Conservation (phyloP, 2,888 invertebrate species). For the Lydus trimaculatus region DNA sequence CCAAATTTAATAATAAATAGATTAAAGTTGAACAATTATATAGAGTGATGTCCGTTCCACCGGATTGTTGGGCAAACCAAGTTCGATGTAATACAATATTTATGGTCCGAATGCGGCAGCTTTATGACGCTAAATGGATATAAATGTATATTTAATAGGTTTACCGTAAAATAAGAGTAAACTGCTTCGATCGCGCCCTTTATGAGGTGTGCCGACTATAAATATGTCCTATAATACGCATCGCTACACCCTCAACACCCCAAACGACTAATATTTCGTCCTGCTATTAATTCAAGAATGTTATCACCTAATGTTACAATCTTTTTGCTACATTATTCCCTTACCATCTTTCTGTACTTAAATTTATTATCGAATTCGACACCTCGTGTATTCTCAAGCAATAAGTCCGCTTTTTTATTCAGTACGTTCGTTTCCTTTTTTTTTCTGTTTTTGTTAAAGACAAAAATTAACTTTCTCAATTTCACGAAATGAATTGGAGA, state of each 20-base stretch:
- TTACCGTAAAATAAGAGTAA: constrained; percentile 51
- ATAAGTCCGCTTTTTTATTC: constrained; percentile 22
- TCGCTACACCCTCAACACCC: constrained; percentile 14
- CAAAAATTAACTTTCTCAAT: constrained; percentile 6
- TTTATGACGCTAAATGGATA: constrained; percentile 53
- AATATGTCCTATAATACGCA: constrained; percentile 33
- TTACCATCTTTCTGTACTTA: constrained; percentile 15
- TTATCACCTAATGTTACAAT: constrained; percentile 9
- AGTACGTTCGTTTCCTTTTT: background rate
- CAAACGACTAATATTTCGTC: constrained; percentile 18
- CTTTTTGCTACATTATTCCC: background rate
- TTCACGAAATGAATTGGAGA: constrained; percentile 4
- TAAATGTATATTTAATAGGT: constrained; percentile 54
- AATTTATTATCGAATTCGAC: constrained; percentile 16
- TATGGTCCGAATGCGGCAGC: constrained; percentile 48
- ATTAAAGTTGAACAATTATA: constrained; percentile 18
- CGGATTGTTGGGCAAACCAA: constrained; percentile 38
- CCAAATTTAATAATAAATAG: constrained; percentile 17
- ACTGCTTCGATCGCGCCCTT: constrained; percentile 44
- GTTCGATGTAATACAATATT: constrained; percentile 49
- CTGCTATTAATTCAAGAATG: constrained; percentile 23
- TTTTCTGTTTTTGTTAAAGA: background rate
- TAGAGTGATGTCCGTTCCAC: constrained; percentile 12
- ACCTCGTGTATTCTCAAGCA: constrained; percentile 50
- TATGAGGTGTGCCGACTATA: constrained; percentile 40